Percentiles rank a stretch among this genome's conserved stretches.
Evolutionary conservation across 2,113 vertebrate genomes (phyloP).

Genomic region (Alligator sinensis): DNA sequence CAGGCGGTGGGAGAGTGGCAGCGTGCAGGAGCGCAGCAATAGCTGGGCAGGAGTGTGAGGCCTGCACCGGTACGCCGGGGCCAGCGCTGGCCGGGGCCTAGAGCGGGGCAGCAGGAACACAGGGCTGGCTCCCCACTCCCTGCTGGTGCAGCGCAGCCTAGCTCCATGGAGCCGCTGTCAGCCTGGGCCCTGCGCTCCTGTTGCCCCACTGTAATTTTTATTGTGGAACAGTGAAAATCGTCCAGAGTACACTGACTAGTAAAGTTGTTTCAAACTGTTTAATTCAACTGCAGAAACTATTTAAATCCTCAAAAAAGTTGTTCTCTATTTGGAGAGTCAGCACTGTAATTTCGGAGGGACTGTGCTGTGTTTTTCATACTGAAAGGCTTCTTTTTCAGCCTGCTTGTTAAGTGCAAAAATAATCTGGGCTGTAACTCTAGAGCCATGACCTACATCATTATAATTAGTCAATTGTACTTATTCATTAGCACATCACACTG

Average conservation of each 20-base stretch:
- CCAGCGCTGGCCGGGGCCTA: no score
- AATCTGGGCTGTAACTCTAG: background rate
- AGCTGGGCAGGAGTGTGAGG: no score
- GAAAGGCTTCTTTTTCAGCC: background rate
- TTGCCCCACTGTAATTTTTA: background rate
- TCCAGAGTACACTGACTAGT: background rate
- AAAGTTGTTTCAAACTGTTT: background rate
- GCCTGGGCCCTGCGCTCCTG: no score
- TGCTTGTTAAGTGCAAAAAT: background rate
- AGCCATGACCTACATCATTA: accelerated
- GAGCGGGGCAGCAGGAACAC: no score
- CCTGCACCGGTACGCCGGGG: no score
- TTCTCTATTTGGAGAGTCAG: background rate
- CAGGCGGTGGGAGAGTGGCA: no score
- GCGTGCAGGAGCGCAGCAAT: no score
- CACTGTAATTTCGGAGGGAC: background rate
- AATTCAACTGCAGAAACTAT: background rate
- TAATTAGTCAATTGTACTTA: accelerated
- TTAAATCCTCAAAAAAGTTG: no score
- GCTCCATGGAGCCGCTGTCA: no score
- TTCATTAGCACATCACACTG: accelerated
- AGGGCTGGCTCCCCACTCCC: no score
- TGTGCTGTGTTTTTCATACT: accelerated
- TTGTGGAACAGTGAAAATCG: accelerated
- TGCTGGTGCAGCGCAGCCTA: no score